Evolutionary conservation across 2,797 vertebrate species (phyloP), one percentile per base, ranked within the genome.

Genomic region (Sebastolobus alascanus): DNA sequence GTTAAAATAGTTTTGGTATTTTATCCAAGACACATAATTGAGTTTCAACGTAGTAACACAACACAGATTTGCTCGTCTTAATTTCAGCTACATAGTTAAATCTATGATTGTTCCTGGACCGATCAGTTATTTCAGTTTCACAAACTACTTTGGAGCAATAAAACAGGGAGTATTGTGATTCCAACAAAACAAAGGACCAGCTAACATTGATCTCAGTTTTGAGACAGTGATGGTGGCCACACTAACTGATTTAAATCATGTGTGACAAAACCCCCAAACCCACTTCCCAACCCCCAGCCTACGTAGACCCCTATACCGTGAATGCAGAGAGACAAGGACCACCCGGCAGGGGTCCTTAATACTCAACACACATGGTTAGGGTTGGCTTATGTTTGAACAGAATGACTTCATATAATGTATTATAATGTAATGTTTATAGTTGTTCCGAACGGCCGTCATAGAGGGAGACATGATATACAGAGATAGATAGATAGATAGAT

Each of bases 311-410:
- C 86, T 83, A 75, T 83, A 75, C 79, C 68, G 77, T 89, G 81
- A 93, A 90, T 82, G 75, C 82, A 87, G 71, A 83, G 77, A 77
- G 81, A 80, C 46, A 1, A 38, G 70, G 91, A 90, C 87, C 90
- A 91, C 91, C 90, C 88, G 72, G 89, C 18, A 63, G 92, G 88
- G 85, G 73, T 84, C 87, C 82, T 87, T 84, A 86, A 90, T 80
- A 55, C 82, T 81, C 75, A 74, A 59, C 76, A 75, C 86, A 84
- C 27, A 20, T 33, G 12, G 7, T 37, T 61, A n/a, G 20, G 60
- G 60, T 38, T 63, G 60, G 37, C 11, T 63, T 63, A 63, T 37
- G 20, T 35, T 61, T 35, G 59, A 61, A 35, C 31, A 61, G 31
- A 61, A 61, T 61, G 8, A 63, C 31, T 37, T 63, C 60, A 63